Percentiles rank a stretch among this genome's conserved stretches.
phyloP scores from a whole-genome alignment of 2,888 invertebrate genomes.

The Muschampia plurimacula region DNA sequence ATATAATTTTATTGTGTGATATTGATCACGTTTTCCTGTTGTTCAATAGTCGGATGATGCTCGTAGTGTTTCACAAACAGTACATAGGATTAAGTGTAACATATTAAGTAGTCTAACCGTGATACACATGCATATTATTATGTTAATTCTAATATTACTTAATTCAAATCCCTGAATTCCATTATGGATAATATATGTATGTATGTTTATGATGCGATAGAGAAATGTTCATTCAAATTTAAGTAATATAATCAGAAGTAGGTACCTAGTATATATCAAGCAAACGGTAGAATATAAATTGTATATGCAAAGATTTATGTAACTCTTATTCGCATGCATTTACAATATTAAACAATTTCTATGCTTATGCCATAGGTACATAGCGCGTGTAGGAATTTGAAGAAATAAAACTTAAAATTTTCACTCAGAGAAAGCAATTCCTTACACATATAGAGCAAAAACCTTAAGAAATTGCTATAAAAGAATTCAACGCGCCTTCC shows the following conservation, averaged over 20 bases:
- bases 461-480: neutral
- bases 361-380: slow-evolving; percentile 11
- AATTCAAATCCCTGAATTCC: slow-evolving; percentile 1
- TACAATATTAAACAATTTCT: slow-evolving; percentile 17
- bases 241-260: neutral
- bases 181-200: neutral
- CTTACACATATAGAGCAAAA: neutral
- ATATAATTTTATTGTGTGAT: slow-evolving; percentile 1
- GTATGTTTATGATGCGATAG: neutral
- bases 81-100: slow-evolving; percentile 9
- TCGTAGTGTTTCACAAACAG: slow-evolving; percentile 5
- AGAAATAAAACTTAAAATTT: slow-evolving; percentile 2
- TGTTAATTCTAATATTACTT: neutral
- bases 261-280: neutral
- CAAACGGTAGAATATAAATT: slow-evolving; percentile 3
- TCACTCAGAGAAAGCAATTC: slow-evolving; percentile 9
- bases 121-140: slow-evolving; percentile 21
- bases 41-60: slow-evolving; percentile 1
- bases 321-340: slow-evolving; percentile 9
- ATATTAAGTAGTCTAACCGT: slow-evolving; percentile 23
- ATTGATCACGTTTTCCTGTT: slow-evolving; percentile 16
- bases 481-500: slow-evolving; percentile 24
- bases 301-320: neutral
- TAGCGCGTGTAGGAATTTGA: slow-evolving; percentile 23
- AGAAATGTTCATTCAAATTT: neutral